phyloP scores from a whole-genome alignment of 2,888 invertebrate genomes.

The Heliconius ismenius region DNA sequence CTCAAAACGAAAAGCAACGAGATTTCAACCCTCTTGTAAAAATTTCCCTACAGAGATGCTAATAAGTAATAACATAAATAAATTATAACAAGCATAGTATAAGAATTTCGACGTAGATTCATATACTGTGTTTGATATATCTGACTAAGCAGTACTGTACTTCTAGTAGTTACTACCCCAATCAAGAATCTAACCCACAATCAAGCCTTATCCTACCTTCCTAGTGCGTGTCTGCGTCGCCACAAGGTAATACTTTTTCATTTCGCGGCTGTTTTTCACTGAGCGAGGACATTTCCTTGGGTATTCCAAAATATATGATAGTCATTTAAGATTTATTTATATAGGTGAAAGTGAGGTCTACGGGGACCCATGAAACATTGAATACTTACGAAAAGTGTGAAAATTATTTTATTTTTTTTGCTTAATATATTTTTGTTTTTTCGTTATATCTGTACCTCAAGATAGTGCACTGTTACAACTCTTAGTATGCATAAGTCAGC shows the following conservation, averaged over 20 bases:
- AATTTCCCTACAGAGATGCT: too few species aligned
- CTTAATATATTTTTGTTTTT: background rate
- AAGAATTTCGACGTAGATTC: too few species aligned
- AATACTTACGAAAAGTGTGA: constrained; percentile 20
- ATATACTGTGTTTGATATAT: too few species aligned
- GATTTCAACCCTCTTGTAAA: too few species aligned
- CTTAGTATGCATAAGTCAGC: background rate
- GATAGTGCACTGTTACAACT: background rate
- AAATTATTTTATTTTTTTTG: background rate
- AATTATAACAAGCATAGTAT: too few species aligned
- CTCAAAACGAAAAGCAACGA: too few species aligned
- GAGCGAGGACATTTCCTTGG: constrained; percentile 42
- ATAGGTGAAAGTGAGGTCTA: constrained; percentile 36
- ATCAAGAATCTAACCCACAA: too few species aligned
- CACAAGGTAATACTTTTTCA: constrained; percentile 45
- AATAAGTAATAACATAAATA: too few species aligned
- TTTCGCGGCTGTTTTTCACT: constrained; percentile 45
- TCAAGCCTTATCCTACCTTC: background rate
- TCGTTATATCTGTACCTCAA: background rate
- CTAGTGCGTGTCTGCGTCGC: constrained; percentile 25
- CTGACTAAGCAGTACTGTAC: too few species aligned
- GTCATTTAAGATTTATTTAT: constrained; percentile 43
- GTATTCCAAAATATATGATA: constrained; percentile 43
- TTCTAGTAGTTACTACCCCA: too few species aligned
- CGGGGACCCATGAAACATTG: constrained; percentile 18